Percentiles rank a stretch among this genome's conserved stretches.
Evolutionary conservation across 2,888 invertebrate species (phyloP).

Genomic region (Heterodera filipjevi): DNA sequence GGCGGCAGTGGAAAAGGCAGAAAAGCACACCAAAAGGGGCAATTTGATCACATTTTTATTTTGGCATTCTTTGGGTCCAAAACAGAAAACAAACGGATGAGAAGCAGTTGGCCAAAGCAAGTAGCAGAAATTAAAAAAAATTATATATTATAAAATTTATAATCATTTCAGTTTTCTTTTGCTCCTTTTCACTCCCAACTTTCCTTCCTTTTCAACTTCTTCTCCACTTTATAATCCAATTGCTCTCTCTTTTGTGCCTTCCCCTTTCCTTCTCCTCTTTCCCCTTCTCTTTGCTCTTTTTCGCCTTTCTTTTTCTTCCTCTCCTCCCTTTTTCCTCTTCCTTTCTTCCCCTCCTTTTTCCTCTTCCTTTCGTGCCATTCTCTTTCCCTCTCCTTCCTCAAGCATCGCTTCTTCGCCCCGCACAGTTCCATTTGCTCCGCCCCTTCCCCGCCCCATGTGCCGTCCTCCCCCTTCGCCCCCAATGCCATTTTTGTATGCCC

Average conservation of each 20-base stretch:
- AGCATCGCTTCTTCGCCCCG: neutral
- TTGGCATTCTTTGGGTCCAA: too few species aligned
- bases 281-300: neutral
- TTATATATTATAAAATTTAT: too few species aligned
- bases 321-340: neutral
- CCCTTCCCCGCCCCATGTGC: neutral
- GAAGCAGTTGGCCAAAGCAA: too few species aligned
- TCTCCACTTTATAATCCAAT: neutral
- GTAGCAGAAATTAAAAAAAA: too few species aligned
- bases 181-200: neutral
- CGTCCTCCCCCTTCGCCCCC: neutral
- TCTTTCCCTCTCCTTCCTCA: neutral
- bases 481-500: neutral
- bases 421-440: neutral
- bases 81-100: neutral
- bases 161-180: too few species aligned
- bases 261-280: neutral
- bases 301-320: neutral
- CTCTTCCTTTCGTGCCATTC: slow-evolving; percentile 11
- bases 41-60: too few species aligned
- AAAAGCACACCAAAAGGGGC: neutral
- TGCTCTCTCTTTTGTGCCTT: neutral
- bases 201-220: neutral
- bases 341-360: neutral
- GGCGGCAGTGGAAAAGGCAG: neutral